Conservation (phyloP, 1,140 invertebrate species). For the Drosophila lini region DNA sequence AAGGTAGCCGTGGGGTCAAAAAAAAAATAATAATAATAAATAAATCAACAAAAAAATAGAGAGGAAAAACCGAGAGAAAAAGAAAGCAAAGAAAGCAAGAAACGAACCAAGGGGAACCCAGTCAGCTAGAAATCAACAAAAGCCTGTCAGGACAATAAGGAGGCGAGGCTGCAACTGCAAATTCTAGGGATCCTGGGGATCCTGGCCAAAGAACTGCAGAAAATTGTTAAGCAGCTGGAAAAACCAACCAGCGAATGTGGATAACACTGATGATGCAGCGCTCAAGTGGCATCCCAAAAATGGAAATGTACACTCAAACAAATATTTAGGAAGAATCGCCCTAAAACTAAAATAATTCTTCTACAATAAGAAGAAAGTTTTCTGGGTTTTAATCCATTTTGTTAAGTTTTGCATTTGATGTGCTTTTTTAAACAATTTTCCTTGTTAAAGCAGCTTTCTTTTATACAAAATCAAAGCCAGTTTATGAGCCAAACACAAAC, state of each 20-base stretch:
- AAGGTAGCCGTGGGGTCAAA: constrained; percentile 19
- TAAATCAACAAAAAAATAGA: constrained; percentile 7
- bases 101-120: constrained; percentile 43
- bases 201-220: constrained; percentile 20
- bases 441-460: too few species aligned
- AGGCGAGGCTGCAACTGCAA: constrained; percentile 1
- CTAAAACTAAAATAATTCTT: too few species aligned
- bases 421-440: background rate
- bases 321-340: too few species aligned
- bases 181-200: constrained; percentile 7
- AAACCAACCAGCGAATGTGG: constrained; percentile 55
- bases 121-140: constrained; percentile 78
- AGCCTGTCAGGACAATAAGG: constrained; percentile 66
- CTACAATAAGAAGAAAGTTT: too few species aligned
- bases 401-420: too few species aligned
- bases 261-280: constrained; percentile 48
- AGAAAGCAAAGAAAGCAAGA: constrained; percentile 18
- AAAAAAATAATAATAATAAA: constrained; percentile 12
- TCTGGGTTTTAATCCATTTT: too few species aligned
- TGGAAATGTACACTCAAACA: too few species aligned
- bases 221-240: constrained; percentile 56
- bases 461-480: background rate
- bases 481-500: constrained; percentile 1
- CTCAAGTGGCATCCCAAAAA: constrained; percentile 22
- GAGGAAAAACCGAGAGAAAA: constrained; percentile 18